Evolutionary conservation across 2,113 vertebrate species (phyloP).

Genomic region (Philantomba maxwellii): DNA sequence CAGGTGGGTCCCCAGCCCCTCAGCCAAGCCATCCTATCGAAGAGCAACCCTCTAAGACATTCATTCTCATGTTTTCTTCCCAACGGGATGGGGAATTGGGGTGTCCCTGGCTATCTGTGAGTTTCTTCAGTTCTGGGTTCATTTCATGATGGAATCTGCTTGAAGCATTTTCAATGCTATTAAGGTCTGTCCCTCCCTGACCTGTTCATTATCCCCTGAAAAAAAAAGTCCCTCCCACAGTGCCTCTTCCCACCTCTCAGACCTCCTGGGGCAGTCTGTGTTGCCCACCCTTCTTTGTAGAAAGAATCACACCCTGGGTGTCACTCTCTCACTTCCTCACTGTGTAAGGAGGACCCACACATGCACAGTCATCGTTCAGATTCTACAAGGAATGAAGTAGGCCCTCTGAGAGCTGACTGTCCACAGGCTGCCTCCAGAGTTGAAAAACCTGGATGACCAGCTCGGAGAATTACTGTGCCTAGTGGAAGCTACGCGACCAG

Average conservation of each 20-base stretch:
- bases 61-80: background rate
- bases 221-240: background rate
- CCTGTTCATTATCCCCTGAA: background rate
- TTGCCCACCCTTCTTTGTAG: background rate
- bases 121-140: background rate
- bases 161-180: background rate
- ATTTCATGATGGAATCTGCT: background rate
- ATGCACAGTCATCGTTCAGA: background rate
- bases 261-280: background rate
- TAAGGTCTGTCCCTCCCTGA: background rate
- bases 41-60: background rate
- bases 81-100: accelerated
- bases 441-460: background rate
- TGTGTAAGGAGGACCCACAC: background rate
- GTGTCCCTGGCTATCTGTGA: background rate
- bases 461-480: background rate
- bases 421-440: background rate
- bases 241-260: background rate
- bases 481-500: accelerated
- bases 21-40: background rate
- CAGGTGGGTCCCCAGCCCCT: accelerated
- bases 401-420: background rate
- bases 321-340: background rate
- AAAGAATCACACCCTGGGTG: background rate
- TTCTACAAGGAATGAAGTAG: background rate